Evolutionary conservation across 2,888 invertebrate genomes (phyloP).

Genomic region (Habrosyne pyritoides): DNA sequence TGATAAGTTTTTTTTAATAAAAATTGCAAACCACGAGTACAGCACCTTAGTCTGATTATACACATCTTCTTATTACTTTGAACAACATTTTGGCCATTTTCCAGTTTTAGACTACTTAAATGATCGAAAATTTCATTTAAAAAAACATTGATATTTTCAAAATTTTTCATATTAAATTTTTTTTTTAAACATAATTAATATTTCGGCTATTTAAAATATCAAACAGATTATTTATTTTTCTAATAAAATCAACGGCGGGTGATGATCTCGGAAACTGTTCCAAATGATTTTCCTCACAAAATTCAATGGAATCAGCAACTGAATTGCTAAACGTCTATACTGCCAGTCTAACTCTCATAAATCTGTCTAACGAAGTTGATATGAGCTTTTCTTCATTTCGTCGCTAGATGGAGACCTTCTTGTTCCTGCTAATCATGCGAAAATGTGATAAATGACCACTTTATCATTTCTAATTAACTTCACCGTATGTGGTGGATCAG

Average conservation of each 20-base stretch:
- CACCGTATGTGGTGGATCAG: slow-evolving; percentile 18
- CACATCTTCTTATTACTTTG: too few species aligned
- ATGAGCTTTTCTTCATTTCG: slow-evolving; percentile 13
- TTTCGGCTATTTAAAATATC: slow-evolving; percentile 21
- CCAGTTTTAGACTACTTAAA: too few species aligned
- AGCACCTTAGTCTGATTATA: too few species aligned
- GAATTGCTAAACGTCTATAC: slow-evolving; percentile 19
- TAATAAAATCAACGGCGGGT: slow-evolving; percentile 18
- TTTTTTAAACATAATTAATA: slow-evolving; percentile 15
- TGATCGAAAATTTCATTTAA: too few species aligned
- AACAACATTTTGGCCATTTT: too few species aligned
- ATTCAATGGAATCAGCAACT: slow-evolving; percentile 17
- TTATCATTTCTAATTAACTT: slow-evolving; percentile 16
- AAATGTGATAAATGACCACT: slow-evolving; percentile 12
- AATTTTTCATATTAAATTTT: neutral
- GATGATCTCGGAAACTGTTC: slow-evolving; percentile 12
- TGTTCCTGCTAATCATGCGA: slow-evolving; percentile 17
- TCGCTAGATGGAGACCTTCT: slow-evolving; percentile 21
- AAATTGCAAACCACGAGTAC: neutral
- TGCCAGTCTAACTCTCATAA: slow-evolving; percentile 22
- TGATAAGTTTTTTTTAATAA: slow-evolving; percentile 8
- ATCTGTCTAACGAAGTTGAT: slow-evolving; percentile 18
- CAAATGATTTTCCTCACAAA: slow-evolving; percentile 13
- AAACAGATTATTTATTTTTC: slow-evolving; percentile 22
- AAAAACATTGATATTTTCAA: neutral